Base-by-base conservation (phyloP, 1,140 invertebrate genomes). In the Drosophila simulans region DNA sequence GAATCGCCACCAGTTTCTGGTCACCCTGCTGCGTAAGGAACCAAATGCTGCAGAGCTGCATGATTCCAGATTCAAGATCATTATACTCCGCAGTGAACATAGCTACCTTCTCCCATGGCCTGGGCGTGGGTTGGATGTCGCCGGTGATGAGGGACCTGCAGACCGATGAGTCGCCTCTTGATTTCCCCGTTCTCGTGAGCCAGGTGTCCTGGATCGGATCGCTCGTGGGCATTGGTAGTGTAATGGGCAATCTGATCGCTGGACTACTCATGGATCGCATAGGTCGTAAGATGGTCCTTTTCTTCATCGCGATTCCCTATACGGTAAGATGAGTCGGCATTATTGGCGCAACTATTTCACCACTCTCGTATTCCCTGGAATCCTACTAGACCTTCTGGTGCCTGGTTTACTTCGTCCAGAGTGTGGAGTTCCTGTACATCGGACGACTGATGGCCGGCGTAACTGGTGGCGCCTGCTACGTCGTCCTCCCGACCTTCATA, bases 111-210 rank as follows among this genome's bases (percentile, higher is more conserved):
- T 80, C 82, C 0, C 92, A 93, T 80, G 93, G 93, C 31, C 78
- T 92, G 17, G 92, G 92, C 45, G 69, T 92, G 8, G 93, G 92
- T 5, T 93, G 93, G 93, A 73, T 92, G 54, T 92, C 92, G 1
- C 93, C 93, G 1, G 92, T 90, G 51, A 88, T 91, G 20, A 75
- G 86, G 17, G 65, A 92, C 0, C 64, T 93, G 4, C 92, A 92
- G 60, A 91, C 92, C 0, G 54, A 71, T 0, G 45, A 82, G 1
- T 85, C 91, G 0, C 93, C 93, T 0, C 54, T 92, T 1, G 22
- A 27, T 8, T 89, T 80, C 31, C 54, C 59, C 10, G 58, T 92
- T 1, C 55, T 66, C 10, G 68, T 75, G 8, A 51, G 69, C 12
- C 66, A 92, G 65, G 51, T 82, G 0, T 92, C 92, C 13, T 91